A percentile compares a stretch with the other conserved stretches of the same genome.
phyloP scores from a whole-genome alignment of 2,888 invertebrate species.

The Pseudococcus viburni region DNA sequence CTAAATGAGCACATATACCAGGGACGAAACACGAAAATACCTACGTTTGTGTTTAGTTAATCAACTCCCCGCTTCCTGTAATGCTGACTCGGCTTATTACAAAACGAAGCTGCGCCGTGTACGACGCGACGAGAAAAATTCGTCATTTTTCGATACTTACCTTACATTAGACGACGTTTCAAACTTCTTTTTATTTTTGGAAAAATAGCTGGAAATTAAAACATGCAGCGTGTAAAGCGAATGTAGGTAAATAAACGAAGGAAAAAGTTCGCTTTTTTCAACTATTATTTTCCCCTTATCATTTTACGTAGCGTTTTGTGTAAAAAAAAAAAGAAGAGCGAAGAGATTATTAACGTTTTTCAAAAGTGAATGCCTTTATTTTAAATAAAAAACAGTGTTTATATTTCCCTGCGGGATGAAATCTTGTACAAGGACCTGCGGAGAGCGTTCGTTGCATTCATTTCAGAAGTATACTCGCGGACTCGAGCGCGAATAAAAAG shows the following conservation, averaged over 20 bases:
- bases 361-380: neutral
- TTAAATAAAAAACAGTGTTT: conserved; percentile 10
- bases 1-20: neutral
- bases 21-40: conserved; percentile 14
- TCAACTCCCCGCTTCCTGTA: neutral
- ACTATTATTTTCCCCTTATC: neutral
- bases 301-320: neutral
- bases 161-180: neutral
- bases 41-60: conserved; percentile 27
- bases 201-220: neutral
- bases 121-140: neutral
- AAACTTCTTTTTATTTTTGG: neutral
- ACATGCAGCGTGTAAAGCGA: neutral
- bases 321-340: neutral
- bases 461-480: neutral
- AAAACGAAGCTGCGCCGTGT: neutral
- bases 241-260: neutral
- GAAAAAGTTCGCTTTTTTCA: neutral
- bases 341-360: conserved; percentile 17
- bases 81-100: neutral
- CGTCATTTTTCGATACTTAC: conserved; percentile 18
- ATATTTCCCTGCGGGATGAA: conserved; percentile 20
- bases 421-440: neutral
- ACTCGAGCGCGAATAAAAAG: neutral
- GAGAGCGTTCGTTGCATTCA: neutral